Evolutionary conservation across 2,113 vertebrate species (phyloP).

Genomic region (Globicephala melas): DNA sequence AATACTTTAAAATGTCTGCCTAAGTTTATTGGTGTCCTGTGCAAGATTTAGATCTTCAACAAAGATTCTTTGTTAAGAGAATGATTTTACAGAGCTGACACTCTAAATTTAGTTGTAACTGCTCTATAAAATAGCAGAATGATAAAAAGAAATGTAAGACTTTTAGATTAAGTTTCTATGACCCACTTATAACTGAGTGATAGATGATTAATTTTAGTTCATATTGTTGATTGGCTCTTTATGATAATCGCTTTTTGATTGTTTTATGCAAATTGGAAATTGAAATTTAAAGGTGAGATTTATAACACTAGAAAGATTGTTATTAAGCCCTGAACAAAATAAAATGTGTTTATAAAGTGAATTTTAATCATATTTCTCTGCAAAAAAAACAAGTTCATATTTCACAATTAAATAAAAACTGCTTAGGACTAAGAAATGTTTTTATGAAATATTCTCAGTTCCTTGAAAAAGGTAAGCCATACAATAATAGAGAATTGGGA

Average conservation of each 20-base stretch:
- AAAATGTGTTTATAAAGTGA: slow-evolving; percentile 31
- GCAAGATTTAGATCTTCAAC: background rate
- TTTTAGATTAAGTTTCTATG: slow-evolving; percentile 26
- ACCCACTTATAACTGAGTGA: background rate
- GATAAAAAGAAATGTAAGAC: slow-evolving; percentile 30
- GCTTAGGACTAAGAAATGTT: slow-evolving; percentile 23
- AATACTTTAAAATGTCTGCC: background rate
- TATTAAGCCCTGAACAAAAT: slow-evolving; percentile 51
- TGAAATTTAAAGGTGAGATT: slow-evolving; percentile 54
- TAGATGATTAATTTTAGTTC: slow-evolving; percentile 43
- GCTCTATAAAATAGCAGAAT: background rate
- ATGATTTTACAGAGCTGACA: background rate
- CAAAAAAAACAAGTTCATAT: slow-evolving; percentile 16
- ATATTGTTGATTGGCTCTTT: slow-evolving; percentile 33
- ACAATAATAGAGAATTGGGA: background rate
- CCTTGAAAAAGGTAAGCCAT: background rate
- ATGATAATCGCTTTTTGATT: slow-evolving; percentile 69
- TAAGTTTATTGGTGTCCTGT: background rate
- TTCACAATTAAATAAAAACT: slow-evolving; percentile 57
- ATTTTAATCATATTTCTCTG: slow-evolving; percentile 62
- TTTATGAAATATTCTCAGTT: slow-evolving; percentile 10
- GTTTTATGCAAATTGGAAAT: slow-evolving; percentile 49
- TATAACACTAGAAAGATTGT: slow-evolving; percentile 48
- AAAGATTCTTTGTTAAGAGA: background rate
- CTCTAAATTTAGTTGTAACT: background rate